phyloP scores from a whole-genome alignment of 2,888 invertebrate genomes.

The Pollenia labialis region DNA sequence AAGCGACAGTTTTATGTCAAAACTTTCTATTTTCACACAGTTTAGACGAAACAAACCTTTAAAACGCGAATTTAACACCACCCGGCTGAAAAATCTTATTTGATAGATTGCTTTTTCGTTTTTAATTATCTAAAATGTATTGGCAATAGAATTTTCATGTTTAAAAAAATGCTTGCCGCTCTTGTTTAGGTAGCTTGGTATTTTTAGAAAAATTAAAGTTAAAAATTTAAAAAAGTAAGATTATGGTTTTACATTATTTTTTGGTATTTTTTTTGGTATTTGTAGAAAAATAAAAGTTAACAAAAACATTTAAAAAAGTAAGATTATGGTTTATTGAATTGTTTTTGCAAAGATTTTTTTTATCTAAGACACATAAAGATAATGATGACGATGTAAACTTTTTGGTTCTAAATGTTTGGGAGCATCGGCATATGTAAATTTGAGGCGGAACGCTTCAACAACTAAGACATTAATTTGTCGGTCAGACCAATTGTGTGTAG shows the following conservation, averaged over 20 bases:
- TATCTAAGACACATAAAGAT: conserved; percentile 73
- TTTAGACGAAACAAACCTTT: too few relatives aligned
- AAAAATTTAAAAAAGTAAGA: too few relatives aligned
- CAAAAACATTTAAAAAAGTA: conserved; percentile 72
- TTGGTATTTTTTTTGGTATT: conserved; percentile 54
- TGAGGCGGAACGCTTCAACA: conserved; percentile 98
- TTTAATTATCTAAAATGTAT: too few relatives aligned
- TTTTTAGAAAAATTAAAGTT: conserved; percentile 57
- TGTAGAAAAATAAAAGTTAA: conserved; percentile 54
- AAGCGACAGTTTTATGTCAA: too few relatives aligned
- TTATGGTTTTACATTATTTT: too few relatives aligned
- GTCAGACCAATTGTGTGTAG: conserved; percentile 98
- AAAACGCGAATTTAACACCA: too few relatives aligned
- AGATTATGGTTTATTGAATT: conserved; percentile 73
- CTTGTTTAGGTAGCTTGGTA: too few relatives aligned
- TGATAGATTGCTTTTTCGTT: too few relatives aligned
- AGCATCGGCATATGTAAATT: conserved; percentile 98
- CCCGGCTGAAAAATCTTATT: too few relatives aligned
- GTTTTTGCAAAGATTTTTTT: conserved; percentile 32
- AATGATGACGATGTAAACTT: conserved; percentile 81
- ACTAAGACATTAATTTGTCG: conserved; percentile 97
- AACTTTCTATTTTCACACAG: too few relatives aligned
- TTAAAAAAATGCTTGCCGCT: too few relatives aligned
- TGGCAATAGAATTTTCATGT: too few relatives aligned
- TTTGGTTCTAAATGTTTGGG: conserved; percentile 92